Conservation (phyloP, 1,140 invertebrate species). For the Neodiprion fabricii region DNA sequence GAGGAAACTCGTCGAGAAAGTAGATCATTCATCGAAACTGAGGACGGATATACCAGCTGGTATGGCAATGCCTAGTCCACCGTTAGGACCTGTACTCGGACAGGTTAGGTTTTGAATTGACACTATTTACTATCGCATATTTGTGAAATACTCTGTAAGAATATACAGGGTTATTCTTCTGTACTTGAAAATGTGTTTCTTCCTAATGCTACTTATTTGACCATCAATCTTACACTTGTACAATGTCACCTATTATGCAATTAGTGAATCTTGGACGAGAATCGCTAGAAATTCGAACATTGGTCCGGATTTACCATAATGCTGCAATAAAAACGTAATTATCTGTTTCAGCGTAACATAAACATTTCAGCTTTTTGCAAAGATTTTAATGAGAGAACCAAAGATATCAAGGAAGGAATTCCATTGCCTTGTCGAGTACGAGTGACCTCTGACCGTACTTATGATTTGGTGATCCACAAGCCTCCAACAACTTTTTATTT, state of each 20-base stretch:
- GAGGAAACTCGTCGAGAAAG: constrained; percentile 75
- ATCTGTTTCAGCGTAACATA: constrained; percentile 79
- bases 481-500: constrained; percentile 89
- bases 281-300: not conserved
- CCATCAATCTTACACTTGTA: too few relatives aligned
- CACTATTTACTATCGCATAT: not conserved
- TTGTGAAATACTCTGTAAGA: not conserved
- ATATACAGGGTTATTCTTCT: constrained; percentile 16
- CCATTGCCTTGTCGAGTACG: constrained; percentile 84
- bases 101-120: constrained; percentile 68
- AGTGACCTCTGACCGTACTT: constrained; percentile 88
- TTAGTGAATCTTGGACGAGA: not conserved
- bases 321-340: too few relatives aligned
- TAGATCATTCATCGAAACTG: constrained; percentile 76
- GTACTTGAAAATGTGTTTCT: constrained; percentile 15
- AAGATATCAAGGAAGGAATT: constrained; percentile 90
- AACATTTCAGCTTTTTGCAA: constrained; percentile 98
- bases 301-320: not conserved
- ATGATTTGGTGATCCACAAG: constrained; percentile 81
- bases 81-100: constrained; percentile 89
- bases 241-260: not conserved
- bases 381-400: constrained; percentile 96
- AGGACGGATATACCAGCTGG: constrained; percentile 85
- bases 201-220: constrained; percentile 1
- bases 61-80: constrained; percentile 85